Evolutionary conservation across 2,888 invertebrate genomes (phyloP).

Genomic region (Drosophila pegasa): DNA sequence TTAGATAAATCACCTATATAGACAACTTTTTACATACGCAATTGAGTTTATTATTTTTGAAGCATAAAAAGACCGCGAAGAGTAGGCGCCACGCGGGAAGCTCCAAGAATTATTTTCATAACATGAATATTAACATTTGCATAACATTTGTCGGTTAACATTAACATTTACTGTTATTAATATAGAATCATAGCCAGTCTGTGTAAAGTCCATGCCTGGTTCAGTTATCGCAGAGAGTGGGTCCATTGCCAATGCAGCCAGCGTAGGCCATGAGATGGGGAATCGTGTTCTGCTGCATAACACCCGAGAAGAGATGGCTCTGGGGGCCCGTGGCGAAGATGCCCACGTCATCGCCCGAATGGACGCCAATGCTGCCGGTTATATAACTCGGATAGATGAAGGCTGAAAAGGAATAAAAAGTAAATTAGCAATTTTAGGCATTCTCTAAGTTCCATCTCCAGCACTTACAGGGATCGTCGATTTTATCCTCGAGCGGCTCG

Average conservation of each 20-base stretch:
- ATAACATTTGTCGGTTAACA: not conserved
- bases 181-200: not conserved
- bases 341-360: slow-evolving; percentile 92
- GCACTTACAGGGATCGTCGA: slow-evolving; percentile 45
- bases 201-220: not conserved
- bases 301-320: slow-evolving; percentile 91
- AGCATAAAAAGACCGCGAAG: not conserved
- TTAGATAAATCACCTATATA: not conserved
- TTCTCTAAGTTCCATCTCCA: not conserved
- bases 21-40: not conserved
- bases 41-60: not conserved
- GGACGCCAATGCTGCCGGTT: slow-evolving; percentile 86
- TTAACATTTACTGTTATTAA: not conserved
- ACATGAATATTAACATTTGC: not conserved
- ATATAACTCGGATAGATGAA: slow-evolving; percentile 85
- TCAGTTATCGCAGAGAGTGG: slow-evolving; percentile 61
- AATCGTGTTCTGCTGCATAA: slow-evolving; percentile 91
- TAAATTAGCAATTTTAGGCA: not conserved
- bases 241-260: slow-evolving; percentile 88
- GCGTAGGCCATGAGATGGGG: slow-evolving; percentile 91
- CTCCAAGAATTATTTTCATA: not conserved
- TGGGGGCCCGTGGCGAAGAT: slow-evolving; percentile 91
- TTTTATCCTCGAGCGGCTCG: slow-evolving; percentile 55
- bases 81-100: not conserved
- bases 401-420: slow-evolving; percentile 12